Conservation (phyloP, 2,797 vertebrate genomes). For the Danio aesculapii region DNA sequence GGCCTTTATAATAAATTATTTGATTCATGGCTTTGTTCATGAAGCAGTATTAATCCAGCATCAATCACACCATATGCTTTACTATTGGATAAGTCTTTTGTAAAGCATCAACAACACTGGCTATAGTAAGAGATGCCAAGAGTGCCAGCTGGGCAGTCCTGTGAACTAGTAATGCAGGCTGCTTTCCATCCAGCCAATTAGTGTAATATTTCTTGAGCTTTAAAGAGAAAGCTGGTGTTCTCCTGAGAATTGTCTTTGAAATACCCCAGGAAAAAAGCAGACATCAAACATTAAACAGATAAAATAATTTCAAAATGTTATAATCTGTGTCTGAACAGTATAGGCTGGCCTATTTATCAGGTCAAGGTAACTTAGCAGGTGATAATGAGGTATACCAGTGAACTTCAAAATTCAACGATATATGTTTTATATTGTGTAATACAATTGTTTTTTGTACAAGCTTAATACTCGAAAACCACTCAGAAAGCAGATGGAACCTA, state of each 20-base stretch:
- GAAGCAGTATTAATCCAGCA: not conserved
- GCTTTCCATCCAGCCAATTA: constrained; percentile 77
- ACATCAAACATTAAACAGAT: constrained; percentile 75
- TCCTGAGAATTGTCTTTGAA: constrained; percentile 80
- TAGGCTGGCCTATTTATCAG: constrained; percentile 64
- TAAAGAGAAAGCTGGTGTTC: constrained; percentile 74
- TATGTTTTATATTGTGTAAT: too few species aligned
- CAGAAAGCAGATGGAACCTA: too few species aligned
- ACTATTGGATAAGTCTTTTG: not conserved
- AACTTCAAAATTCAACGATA: too few species aligned
- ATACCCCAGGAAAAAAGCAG: constrained; percentile 75
- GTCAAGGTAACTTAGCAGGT: constrained; percentile 71
- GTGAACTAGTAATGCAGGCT: constrained; percentile 74
- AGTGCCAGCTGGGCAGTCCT: constrained; percentile 55
- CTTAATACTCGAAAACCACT: too few species aligned
- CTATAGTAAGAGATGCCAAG: constrained; percentile 67
- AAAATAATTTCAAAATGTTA: constrained; percentile 73
- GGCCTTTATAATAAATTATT: not conserved
- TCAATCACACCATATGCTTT: not conserved
- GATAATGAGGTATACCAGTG: constrained; percentile 7
- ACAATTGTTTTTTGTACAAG: too few species aligned
- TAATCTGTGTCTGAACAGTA: constrained; percentile 73
- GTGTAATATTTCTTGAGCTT: constrained; percentile 76
- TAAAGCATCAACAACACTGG: not conserved
- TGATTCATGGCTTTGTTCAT: not conserved